Evolutionary conservation across 2,888 invertebrate genomes (phyloP), one percentile per base, ranked within the genome.

Genomic region (Tribolium freemani): DNA sequence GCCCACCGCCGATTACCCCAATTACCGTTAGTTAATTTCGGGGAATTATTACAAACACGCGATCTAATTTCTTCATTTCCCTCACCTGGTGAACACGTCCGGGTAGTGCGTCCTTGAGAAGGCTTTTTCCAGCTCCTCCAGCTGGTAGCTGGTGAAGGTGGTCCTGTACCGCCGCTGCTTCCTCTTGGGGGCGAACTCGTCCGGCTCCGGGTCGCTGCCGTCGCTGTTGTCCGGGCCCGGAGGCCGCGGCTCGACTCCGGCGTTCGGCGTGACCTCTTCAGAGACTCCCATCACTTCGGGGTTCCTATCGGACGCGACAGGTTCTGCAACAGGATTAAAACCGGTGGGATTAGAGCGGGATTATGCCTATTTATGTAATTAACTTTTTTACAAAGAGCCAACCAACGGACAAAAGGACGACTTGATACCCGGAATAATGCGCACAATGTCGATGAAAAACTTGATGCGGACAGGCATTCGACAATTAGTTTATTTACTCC

Each of bases 61-160:
- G 50, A 63, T 10, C 54, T 10, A 61, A 61, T 61, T 61, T 48
- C 61, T 61, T 61, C 20, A 61, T 61, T 61, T 58, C 48, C 20
- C 26, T 88, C 83, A 96, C 96, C 96, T 94, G 50, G 98, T 98
- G 88, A 98, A 98, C 1, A 98, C 98, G 87, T 98, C 98, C 38
- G 98, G 98, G 86, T 98, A 98, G 87, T 98, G 98, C 9, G 98
- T 98, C 84, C 97, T 93, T 1, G 97, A 94, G 88, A 98, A 98
- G 0, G 98, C 97, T 84, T 98, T 98, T 87, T 98, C 98, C 80
- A 98, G 87, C 86, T 98, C 98, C 86, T 98, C 98, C 77, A 98
- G 89, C 86, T 98, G 96, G 84, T 95, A 96, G 83, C 96, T 96
- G 53, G 97, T 96, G 87, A 97, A 97, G 30, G 97, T 97, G n/a